These are phyloP conservation scores for Limnephilus auricula DNA, from an alignment of 2,888 invertebrate species.

Conservation along the genomic window DNA sequence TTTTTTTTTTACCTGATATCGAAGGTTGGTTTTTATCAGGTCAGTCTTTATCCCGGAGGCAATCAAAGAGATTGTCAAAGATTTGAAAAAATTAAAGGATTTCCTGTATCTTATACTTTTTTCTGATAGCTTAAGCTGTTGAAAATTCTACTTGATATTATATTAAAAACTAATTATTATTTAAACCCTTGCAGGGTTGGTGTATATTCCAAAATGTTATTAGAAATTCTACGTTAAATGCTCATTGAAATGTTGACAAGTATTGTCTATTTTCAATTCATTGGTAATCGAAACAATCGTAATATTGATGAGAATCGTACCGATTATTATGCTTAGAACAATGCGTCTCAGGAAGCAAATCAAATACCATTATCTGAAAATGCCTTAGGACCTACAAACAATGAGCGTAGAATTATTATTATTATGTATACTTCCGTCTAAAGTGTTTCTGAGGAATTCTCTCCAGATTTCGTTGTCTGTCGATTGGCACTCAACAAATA, in stretches of 20 bases:
- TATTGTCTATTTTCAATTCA: background rate
- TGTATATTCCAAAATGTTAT: background rate
- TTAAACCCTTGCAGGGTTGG: background rate
- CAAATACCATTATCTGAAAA: background rate
- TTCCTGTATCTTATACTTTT: too few relatives aligned
- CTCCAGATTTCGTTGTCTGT: background rate
- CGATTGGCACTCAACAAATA: background rate
- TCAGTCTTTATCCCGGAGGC: too few relatives aligned
- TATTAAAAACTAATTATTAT: background rate
- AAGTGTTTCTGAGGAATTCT: background rate
- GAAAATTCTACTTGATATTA: too few relatives aligned
- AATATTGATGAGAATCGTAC: background rate
- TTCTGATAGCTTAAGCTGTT: too few relatives aligned
- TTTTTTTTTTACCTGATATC: too few relatives aligned
- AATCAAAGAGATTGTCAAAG: too few relatives aligned
- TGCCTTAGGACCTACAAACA: background rate
- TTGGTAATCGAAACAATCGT: background rate
- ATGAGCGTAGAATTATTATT: background rate
- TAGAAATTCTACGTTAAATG: background rate
- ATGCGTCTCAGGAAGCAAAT: constrained; percentile 2
- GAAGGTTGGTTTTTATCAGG: too few relatives aligned
- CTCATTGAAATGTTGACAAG: background rate
- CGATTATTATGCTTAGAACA: background rate
- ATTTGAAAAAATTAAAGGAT: too few relatives aligned
- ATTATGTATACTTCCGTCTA: background rate